A percentile compares a stretch with the other conserved stretches of the same genome.
Conservation (phyloP, 2,797 vertebrate genomes). For the Australoheros facetus region DNA sequence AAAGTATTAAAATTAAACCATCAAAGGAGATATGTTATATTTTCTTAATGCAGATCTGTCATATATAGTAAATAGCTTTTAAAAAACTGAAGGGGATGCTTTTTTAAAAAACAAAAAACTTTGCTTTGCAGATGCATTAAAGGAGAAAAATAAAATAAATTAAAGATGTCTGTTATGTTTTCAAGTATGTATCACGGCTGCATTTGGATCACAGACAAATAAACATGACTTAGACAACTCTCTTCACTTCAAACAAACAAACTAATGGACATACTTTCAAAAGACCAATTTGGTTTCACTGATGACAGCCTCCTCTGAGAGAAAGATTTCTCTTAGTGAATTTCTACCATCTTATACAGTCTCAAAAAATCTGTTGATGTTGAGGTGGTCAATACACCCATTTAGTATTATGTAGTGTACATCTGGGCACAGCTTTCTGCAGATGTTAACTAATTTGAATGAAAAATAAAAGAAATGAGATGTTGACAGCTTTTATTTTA, state of each 20-base stretch:
- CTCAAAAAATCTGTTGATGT: neutral
- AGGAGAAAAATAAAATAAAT: neutral
- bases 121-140: neutral
- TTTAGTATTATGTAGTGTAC: neutral
- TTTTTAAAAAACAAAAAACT: neutral
- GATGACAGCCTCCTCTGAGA: neutral
- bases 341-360: neutral
- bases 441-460: neutral
- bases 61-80: neutral
- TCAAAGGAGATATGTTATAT: neutral
- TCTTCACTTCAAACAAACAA: neutral
- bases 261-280: neutral
- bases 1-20: constrained; percentile 10
- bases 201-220: neutral
- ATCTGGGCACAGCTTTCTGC: neutral
- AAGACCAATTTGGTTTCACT: neutral
- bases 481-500: neutral
- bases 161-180: neutral
- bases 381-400: neutral
- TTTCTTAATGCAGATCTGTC: constrained; percentile 7
- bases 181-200: neutral
- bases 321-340: neutral
- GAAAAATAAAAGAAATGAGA: neutral
- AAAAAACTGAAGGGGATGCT: neutral
- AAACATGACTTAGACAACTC: neutral